Evolutionary conservation across 2,888 invertebrate species (phyloP).

Genomic region (Meteorus cinctellus): DNA sequence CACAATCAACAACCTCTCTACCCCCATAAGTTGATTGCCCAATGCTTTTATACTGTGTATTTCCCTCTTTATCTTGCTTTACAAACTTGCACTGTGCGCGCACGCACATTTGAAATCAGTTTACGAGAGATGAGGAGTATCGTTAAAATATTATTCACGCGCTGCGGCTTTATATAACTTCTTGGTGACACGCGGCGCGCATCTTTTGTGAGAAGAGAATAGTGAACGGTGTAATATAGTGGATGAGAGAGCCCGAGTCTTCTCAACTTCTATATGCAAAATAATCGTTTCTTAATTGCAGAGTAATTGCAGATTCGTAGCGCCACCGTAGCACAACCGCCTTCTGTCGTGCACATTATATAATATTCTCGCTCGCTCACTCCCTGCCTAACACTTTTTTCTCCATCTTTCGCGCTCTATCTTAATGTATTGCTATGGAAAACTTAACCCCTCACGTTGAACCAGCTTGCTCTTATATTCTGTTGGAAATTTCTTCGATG

Average conservation of each 20-base stretch:
- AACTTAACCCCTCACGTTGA: conserved; percentile 5
- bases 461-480: conserved; percentile 30
- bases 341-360: conserved; percentile 52
- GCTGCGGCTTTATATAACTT: conserved; percentile 60
- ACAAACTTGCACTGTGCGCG: background rate
- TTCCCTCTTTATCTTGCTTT: background rate
- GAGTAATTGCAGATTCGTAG: conserved; percentile 70
- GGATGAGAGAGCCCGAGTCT: background rate
- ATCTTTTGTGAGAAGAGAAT: conserved; percentile 30
- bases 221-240: background rate
- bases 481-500: conserved; percentile 24
- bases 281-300: conserved; percentile 73
- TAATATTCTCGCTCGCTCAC: conserved; percentile 1
- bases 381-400: background rate
- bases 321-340: conserved; percentile 27
- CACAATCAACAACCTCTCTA: background rate
- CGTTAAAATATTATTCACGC: conserved; percentile 72
- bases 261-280: conserved; percentile 65
- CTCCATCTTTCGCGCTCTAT: conserved; percentile 11
- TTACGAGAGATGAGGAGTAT: conserved; percentile 66
- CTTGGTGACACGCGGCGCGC: conserved; percentile 70
- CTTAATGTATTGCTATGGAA: conserved; percentile 11
- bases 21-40: background rate
- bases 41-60: background rate
- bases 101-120: conserved; percentile 65